A percentile compares a stretch with the other conserved stretches of the same genome.
phyloP scores from a whole-genome alignment of 2,113 vertebrate genomes.

The Nothoprocta perdicaria region DNA sequence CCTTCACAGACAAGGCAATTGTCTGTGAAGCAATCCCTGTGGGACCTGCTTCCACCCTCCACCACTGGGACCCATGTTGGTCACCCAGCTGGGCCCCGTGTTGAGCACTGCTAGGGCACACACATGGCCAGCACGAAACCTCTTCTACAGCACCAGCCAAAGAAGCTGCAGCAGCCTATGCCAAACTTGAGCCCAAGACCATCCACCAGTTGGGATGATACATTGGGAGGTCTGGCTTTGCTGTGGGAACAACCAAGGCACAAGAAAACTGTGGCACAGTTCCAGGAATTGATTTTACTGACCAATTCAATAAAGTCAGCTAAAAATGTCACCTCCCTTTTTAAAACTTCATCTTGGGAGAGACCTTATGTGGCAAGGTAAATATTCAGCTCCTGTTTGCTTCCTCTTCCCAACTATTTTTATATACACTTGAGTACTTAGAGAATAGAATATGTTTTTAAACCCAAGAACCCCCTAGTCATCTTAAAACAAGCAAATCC shows the following conservation, averaged over 20 bases:
- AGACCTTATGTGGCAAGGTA: not conserved
- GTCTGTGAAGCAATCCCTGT: too few relatives aligned
- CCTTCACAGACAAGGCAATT: too few relatives aligned
- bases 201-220: not conserved
- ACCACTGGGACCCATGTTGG: too few relatives aligned
- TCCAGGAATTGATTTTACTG: not conserved
- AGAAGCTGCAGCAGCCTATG: not conserved
- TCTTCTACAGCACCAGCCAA: not conserved
- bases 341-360: not conserved
- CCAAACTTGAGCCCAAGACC: not conserved
- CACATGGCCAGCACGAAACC: accelerated
- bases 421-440: not conserved
- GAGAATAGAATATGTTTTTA: slow-evolving; percentile 51
- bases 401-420: slow-evolving; percentile 51
- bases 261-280: accelerated
- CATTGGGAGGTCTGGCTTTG: not conserved
- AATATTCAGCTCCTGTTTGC: slow-evolving; percentile 37
- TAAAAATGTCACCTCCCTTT: not conserved
- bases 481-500: slow-evolving; percentile 63
- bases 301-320: not conserved
- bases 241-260: not conserved
- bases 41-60: too few relatives aligned
- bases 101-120: not conserved
- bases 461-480: not conserved
- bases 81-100: not conserved